Conservation (phyloP, 2,888 invertebrate species). For the Caenorhabditis sulstoni region DNA sequence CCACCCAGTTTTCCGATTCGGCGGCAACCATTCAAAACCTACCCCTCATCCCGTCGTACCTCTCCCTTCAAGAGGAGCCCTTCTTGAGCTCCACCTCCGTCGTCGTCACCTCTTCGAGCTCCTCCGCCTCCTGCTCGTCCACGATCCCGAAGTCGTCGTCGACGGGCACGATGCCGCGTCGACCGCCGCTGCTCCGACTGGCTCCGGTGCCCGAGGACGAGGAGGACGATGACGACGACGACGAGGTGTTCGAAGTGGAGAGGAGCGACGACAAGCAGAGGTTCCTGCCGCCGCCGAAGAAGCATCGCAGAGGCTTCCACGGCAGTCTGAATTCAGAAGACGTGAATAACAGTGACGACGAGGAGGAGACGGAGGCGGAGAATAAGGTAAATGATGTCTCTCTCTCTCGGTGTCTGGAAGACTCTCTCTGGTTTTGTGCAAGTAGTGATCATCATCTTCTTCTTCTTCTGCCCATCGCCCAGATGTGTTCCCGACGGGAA, state of each 20-base stretch:
- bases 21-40: constrained; percentile 55
- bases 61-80: constrained; percentile 37
- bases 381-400: constrained; percentile 42
- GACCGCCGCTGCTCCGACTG: constrained; percentile 66
- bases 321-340: constrained; percentile 23
- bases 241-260: constrained; percentile 54
- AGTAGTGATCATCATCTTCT: constrained; percentile 4
- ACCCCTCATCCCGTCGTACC: constrained; percentile 50
- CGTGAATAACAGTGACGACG: constrained; percentile 28
- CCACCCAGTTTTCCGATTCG: no score
- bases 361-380: constrained; percentile 22
- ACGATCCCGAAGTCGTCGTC: constrained; percentile 36
- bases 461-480: constrained; percentile 10
- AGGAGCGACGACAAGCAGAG: constrained; percentile 30
- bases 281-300: constrained; percentile 15
- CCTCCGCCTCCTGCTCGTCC: constrained; percentile 15
- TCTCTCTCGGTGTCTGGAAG: constrained; percentile 20
- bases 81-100: constrained; percentile 4
- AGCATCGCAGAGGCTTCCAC: background rate
- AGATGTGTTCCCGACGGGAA: constrained; percentile 25
- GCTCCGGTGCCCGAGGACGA: constrained; percentile 65
- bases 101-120: background rate
- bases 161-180: constrained; percentile 46
- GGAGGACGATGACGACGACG: constrained; percentile 54
- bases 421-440: constrained; percentile 16